These are phyloP conservation scores for Callospermophilus lateralis DNA, from an alignment of 2,113 vertebrate genomes.

Conservation along the genomic window DNA sequence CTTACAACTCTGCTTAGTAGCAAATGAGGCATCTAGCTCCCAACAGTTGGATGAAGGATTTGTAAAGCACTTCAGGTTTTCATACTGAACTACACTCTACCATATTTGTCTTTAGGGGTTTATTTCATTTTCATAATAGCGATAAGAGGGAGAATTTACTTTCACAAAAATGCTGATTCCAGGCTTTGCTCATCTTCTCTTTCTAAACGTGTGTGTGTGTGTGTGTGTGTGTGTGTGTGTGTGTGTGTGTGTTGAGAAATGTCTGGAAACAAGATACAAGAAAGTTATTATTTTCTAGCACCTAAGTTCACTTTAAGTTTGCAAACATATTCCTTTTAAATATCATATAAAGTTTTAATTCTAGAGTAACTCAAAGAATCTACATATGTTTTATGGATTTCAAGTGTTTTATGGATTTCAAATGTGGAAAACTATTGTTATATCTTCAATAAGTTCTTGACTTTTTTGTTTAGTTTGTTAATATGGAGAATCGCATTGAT, in stretches of 20 bases:
- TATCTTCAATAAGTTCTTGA: background rate
- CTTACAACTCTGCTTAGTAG: background rate
- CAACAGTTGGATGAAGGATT: background rate
- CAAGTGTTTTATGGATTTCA: background rate
- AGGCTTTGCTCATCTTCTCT: background rate
- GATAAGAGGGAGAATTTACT: background rate
- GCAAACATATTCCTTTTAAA: background rate
- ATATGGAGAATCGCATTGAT: background rate
- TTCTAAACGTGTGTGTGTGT: background rate
- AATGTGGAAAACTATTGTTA: background rate
- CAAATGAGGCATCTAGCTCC: background rate
- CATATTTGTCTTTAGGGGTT: background rate
- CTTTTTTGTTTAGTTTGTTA: background rate
- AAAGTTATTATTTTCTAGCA: slow-evolving; percentile 4
- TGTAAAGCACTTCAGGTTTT: background rate
- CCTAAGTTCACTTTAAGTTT: background rate
- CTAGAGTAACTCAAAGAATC: background rate
- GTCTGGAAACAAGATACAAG: background rate
- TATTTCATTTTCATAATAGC: background rate
- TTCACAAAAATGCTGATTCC: background rate
- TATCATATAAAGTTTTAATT: slow-evolving; percentile 17
- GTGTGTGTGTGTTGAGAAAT: background rate
- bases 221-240: no score
- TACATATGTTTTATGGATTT: background rate
- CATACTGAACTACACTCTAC: background rate